A percentile compares a stretch with the other conserved stretches of the same genome.
phyloP scores from a whole-genome alignment of 1,140 invertebrate species.

The Eufriesea mexicana region DNA sequence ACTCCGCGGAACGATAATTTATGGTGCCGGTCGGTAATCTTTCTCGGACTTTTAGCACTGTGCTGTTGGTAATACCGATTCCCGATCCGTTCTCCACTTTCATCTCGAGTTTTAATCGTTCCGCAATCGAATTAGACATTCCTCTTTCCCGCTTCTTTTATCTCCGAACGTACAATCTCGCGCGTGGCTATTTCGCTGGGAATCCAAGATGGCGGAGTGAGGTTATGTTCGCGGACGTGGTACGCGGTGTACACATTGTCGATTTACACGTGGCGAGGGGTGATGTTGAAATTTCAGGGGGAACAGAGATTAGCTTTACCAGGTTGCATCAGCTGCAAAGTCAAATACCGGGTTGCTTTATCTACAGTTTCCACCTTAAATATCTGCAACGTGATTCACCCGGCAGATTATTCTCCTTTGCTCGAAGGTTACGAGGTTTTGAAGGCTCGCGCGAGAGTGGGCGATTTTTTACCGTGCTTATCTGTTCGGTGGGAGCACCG shows the following conservation, averaged over 20 bases:
- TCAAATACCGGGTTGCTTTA: conserved; percentile 3
- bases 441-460: conserved; percentile 3
- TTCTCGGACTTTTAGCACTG: background rate
- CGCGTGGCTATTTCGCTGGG: too few relatives aligned
- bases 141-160: background rate
- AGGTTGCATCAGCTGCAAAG: background rate
- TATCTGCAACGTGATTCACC: background rate
- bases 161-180: background rate
- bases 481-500: background rate
- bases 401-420: conserved; percentile 6
- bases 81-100: background rate
- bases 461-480: conserved; percentile 30
- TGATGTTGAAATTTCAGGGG: background rate
- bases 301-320: background rate
- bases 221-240: too few relatives aligned
- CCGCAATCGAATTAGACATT: background rate
- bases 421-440: conserved; percentile 19
- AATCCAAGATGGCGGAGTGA: too few relatives aligned
- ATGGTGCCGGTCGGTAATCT: background rate
- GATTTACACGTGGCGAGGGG: background rate
- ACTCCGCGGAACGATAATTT: conserved; percentile 16
- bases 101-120: background rate
- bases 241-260: too few relatives aligned
- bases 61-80: background rate
- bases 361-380: conserved; percentile 15